Base-by-base conservation (phyloP, 2,888 invertebrate species). In the Cactoblastis cactorum region DNA sequence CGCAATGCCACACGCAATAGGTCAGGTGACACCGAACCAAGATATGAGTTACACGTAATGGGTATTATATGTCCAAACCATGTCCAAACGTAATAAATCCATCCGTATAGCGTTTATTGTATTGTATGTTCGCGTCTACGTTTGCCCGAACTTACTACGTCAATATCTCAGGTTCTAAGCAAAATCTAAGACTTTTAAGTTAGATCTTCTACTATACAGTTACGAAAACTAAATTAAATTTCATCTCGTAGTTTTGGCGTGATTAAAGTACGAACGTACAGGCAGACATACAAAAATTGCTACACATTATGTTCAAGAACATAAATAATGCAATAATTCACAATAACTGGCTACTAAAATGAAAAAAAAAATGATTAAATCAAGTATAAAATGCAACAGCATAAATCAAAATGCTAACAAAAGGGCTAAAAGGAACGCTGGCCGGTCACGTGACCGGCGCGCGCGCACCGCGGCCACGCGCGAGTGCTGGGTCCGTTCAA, bases 371-470 rank as follows among this genome's bases (percentile, higher is more conserved):
- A n/a, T 11, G 32, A 38, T 28, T 41, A 41, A 33, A 49, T 33
- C 39, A 43, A 50, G 53, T 54, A 56, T 57, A 54, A 57, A 63
- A 62, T 56, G 54, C 53, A 47, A 53, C 53, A 49, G 28, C 51
- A 60, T 65, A 69, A 65, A 68, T 71, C 68, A 68, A 68, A 66
- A 62, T 67, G 63, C 63, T 72, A 71, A 80, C 79, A 83, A 85
- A 84, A 82, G 81, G 79, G 75, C 77, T 71, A 80, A 79, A 74
- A 73, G 73, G 65, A 74, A 70, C 68, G 71, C 71, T 80, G 74
- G 73, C 73, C 63, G 74, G 85, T 86, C 88, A 87, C 88, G 88
- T 87, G 88, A 66, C 76, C 61, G 66, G 83, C 87, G 85, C 81
- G 80, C 81, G 86, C 79, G 48, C 49, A 41, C 49, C 51, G 37